phyloP scores from a whole-genome alignment of 2,888 invertebrate species.

The Nephrocerus scutellatus region DNA sequence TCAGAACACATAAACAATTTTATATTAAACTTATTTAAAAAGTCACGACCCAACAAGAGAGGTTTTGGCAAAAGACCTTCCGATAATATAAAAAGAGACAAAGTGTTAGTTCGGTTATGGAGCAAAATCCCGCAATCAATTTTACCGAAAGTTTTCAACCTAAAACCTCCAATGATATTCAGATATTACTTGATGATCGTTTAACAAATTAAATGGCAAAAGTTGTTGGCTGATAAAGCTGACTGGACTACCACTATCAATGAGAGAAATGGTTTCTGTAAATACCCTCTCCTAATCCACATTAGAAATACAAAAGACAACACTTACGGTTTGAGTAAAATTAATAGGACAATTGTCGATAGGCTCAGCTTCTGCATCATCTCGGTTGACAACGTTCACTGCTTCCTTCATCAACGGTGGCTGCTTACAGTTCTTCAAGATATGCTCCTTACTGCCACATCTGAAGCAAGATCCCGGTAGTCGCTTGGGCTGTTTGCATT shows the following conservation, averaged over 20 bases:
- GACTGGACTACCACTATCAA: conserved; percentile 18
- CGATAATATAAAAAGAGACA: no score
- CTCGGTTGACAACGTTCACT: conserved; percentile 1
- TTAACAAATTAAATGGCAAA: conserved; percentile 9
- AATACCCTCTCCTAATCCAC: conserved; percentile 1
- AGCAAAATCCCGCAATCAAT: conserved; percentile 11
- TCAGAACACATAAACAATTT: no score
- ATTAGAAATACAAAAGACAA: conserved; percentile 7
- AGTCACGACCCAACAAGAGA: no score
- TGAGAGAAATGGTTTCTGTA: conserved; percentile 3
- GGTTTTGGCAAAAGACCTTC: no score
- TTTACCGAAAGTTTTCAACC: conserved; percentile 8
- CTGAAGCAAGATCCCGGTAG: conserved; percentile 10
- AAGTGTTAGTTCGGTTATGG: conserved; percentile 1
- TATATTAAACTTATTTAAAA: no score
- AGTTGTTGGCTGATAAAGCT: conserved; percentile 10
- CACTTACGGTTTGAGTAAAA: conserved; percentile 12
- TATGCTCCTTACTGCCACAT: conserved; percentile 5
- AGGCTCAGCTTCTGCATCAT: neutral
- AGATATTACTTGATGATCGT: conserved; percentile 2
- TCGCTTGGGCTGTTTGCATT: conserved; percentile 10
- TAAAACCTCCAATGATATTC: conserved; percentile 7
- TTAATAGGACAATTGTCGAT: neutral
- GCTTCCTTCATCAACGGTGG: neutral
- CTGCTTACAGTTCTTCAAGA: conserved; percentile 4